These are phyloP conservation scores for Torymus aiolomorphi DNA, from an alignment of 2,888 invertebrate genomes.

Conservation along the genomic window DNA sequence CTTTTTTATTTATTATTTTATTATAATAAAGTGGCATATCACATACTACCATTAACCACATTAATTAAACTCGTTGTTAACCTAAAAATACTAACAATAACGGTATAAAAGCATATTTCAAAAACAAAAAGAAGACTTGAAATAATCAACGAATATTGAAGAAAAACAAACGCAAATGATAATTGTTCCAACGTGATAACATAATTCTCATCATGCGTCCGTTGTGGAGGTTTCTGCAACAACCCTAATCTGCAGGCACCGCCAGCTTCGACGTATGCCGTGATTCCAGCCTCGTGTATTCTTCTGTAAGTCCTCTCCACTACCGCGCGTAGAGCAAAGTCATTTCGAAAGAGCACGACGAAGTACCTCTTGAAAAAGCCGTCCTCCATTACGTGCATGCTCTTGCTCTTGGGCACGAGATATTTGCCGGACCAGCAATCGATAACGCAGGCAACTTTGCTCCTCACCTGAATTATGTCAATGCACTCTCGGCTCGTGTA, in stretches of 20 bases:
- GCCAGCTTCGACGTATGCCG: too few species aligned
- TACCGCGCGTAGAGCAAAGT: neutral
- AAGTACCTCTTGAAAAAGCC: neutral
- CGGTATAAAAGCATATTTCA: neutral
- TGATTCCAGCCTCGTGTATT: too few species aligned
- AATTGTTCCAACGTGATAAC: neutral
- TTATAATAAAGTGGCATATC: too few species aligned
- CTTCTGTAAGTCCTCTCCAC: neutral
- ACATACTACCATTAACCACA: too few species aligned
- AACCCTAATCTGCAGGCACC: too few species aligned
- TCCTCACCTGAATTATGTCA: too few species aligned
- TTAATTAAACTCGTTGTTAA: too few species aligned
- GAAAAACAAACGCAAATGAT: constrained; percentile 2
- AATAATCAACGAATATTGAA: neutral
- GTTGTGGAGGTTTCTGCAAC: too few species aligned
- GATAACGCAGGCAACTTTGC: constrained; percentile 1
- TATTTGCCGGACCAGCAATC: neutral
- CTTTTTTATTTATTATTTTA: too few species aligned
- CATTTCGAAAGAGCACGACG: constrained; percentile 4
- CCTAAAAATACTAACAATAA: neutral
- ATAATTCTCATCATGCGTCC: too few species aligned
- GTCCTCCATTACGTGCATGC: constrained; percentile 7
- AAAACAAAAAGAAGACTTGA: neutral
- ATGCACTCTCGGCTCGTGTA: neutral
- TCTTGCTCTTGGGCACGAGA: neutral